Evolutionary conservation across 2,113 vertebrate genomes (phyloP), one percentile per base, ranked within the genome.

Genomic region (Arizona elegans): DNA sequence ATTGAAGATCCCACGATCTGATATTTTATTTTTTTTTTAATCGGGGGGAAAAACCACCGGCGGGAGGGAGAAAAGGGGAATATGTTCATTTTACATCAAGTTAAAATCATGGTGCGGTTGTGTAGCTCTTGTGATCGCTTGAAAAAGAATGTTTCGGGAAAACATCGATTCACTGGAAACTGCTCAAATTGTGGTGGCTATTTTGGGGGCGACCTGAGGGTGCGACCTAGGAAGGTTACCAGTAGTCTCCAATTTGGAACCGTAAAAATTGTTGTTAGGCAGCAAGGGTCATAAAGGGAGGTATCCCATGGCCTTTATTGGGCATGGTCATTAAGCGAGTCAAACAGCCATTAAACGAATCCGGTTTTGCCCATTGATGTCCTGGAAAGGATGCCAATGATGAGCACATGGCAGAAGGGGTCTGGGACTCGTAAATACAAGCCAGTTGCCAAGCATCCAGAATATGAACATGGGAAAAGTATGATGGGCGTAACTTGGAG

Each of bases 211-310:
- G 43, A 47, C 43, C 43, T 4, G 29, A n/a, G 4, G 4, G 62
- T 5, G 10, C 26, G 3, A 3, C 26, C 11, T 0, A 1, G 1
- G 12, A 65, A 3, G 29, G 29, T n/a, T n/a, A 13, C 4, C 3
- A 1, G 29, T 12, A n/a, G 62, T n/a, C 62, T 65, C 4, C 26
- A n/a, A 29, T 12, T 12, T 11, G 10, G 62, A 65, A 65, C 29
- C 0, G 11, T 29, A 13, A 65, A n/a, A 29, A n/a, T 65, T 0
- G 11, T 6, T 65, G 62, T 65, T 13, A 12, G 58, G 2, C 23
- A 24, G 8, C 23, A 5, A 3, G 23, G 58, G 21, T 58, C 19
- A 19, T 59, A 23, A 59, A 59, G 56, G 56, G 56, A 59, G 8
- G 19, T 59, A 1, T 65, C 12, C 13, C 2, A 13, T 13, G 29